Percentiles rank a stretch among this genome's conserved stretches.
phyloP scores from a whole-genome alignment of 2,113 vertebrate genomes.

The Edolisoma coerulescens region DNA sequence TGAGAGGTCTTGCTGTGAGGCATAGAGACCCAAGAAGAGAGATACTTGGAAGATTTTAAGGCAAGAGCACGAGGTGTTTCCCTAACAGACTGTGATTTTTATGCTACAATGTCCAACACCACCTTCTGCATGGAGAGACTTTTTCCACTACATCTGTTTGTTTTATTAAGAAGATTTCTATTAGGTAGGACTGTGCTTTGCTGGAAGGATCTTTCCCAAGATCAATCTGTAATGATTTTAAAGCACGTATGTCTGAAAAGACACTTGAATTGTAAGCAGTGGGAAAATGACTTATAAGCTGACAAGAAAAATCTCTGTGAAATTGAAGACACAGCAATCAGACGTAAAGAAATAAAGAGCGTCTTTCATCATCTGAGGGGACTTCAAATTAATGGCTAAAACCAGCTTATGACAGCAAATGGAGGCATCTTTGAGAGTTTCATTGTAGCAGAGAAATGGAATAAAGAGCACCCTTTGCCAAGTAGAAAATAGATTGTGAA shows the following conservation, averaged over 20 bases:
- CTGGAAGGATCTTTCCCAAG: neutral
- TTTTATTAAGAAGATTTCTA: neutral
- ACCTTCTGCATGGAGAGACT: neutral
- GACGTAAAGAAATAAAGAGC: neutral
- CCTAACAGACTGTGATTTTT: neutral
- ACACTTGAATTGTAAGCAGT: neutral
- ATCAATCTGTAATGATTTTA: neutral
- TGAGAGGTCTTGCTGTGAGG: slow-evolving; percentile 28
- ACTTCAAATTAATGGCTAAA: neutral
- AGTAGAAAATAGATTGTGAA: neutral
- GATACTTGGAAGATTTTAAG: neutral
- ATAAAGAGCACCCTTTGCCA: neutral
- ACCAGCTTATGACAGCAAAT: neutral
- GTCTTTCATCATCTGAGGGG: neutral
- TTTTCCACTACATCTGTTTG: neutral
- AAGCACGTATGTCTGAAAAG: neutral
- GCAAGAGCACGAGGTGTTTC: neutral
- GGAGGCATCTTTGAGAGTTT: neutral
- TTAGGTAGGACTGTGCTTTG: neutral
- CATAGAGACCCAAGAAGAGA: neutral
- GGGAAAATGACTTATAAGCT: neutral
- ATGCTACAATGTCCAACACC: neutral
- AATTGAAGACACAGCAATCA: neutral
- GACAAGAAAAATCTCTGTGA: neutral
- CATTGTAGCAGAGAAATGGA: neutral